phyloP scores from a whole-genome alignment of 1,140 invertebrate genomes.

The Magallana gigas region DNA sequence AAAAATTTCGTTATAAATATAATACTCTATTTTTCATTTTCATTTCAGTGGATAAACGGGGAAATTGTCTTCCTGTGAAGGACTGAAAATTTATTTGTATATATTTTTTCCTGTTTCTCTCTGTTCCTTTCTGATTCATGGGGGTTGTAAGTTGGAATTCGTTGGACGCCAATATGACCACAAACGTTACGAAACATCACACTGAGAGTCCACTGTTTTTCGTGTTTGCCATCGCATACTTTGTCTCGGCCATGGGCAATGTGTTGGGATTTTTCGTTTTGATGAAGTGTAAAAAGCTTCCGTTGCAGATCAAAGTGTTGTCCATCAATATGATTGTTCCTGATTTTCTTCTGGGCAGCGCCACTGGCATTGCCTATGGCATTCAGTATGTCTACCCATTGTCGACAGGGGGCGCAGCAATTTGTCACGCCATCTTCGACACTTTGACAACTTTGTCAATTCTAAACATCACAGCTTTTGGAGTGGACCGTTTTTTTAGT shows the following conservation, averaged over 20 bases:
- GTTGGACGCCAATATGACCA: neutral
- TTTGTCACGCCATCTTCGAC: constrained; percentile 10
- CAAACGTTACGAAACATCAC: neutral
- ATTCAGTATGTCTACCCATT: neutral
- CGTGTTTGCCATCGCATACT: neutral
- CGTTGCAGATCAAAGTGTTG: constrained; percentile 38
- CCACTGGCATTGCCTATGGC: constrained; percentile 13
- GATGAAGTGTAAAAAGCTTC: constrained; percentile 34
- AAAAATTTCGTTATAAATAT: no score
- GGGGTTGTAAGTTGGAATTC: neutral
- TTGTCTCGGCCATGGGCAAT: constrained; percentile 2
- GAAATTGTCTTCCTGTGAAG: no score
- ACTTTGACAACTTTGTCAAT: constrained; percentile 18
- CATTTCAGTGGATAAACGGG: no score
- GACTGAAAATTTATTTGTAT: no score
- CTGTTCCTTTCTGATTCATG: neutral
- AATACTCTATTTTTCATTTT: no score
- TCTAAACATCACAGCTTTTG: constrained; percentile 34
- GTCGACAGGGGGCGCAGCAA: neutral
- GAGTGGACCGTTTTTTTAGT: constrained; percentile 32
- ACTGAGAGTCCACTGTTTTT: neutral
- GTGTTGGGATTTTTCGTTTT: constrained; percentile 30
- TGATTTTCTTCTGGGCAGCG: constrained; percentile 25
- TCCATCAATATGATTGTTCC: constrained; percentile 41
- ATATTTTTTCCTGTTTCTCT: no score